phyloP scores from a whole-genome alignment of 2,797 vertebrate species.

The Gymnoscopelus microlampas region DNA sequence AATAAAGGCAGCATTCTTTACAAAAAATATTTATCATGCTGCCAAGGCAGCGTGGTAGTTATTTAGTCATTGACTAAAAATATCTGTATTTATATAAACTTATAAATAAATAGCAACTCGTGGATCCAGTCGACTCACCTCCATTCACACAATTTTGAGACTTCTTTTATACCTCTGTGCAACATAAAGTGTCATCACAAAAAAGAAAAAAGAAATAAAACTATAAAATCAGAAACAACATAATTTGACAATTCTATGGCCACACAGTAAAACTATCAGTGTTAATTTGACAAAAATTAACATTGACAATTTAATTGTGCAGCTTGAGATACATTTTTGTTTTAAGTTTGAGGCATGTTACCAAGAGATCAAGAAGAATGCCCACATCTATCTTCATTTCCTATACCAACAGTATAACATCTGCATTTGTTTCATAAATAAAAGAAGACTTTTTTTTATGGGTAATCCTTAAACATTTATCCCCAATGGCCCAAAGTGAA shows the following conservation, averaged over 20 bases:
- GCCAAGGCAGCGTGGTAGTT: slow-evolving; percentile 95
- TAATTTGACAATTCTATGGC: slow-evolving; percentile 54
- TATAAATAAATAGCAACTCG: slow-evolving; percentile 93
- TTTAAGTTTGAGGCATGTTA: slow-evolving; percentile 83
- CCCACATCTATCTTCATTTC: slow-evolving; percentile 19
- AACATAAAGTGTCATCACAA: slow-evolving; percentile 69
- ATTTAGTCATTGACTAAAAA: slow-evolving; percentile 99
- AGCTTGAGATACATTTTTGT: slow-evolving; percentile 62
- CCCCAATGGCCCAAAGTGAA: slow-evolving; percentile 40
- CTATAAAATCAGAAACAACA: slow-evolving; percentile 32
- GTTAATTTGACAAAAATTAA: slow-evolving; percentile 21
- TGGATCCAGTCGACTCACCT: slow-evolving; percentile 68
- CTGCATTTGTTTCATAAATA: slow-evolving; percentile 38
- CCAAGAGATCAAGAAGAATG: slow-evolving; percentile 31
- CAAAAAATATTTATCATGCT: slow-evolving; percentile 93
- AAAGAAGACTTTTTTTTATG: slow-evolving; percentile 39
- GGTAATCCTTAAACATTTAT: slow-evolving; percentile 39
- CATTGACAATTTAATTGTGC: slow-evolving; percentile 56
- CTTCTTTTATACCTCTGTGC: slow-evolving; percentile 71
- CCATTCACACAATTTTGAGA: slow-evolving; percentile 68
- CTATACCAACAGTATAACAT: slow-evolving; percentile 46
- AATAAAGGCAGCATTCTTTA: slow-evolving; percentile 96
- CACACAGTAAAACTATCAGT: neutral
- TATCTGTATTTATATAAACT: slow-evolving; percentile 93
- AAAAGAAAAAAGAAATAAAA: slow-evolving; percentile 45